Evolutionary conservation across 2,797 vertebrate species (phyloP).

Genomic region (Megaceryle alcyon): DNA sequence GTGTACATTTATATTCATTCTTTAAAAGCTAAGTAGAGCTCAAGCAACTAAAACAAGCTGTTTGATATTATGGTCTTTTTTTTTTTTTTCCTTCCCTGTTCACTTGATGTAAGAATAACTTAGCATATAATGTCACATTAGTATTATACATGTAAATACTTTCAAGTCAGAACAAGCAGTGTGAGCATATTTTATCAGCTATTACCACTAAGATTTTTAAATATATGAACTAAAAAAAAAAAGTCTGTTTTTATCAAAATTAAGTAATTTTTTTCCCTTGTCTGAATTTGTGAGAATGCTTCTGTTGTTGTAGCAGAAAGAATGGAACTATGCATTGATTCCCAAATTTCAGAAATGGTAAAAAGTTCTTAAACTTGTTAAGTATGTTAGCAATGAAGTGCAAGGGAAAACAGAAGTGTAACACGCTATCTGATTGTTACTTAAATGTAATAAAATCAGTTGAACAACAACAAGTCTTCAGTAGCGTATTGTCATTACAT

Average conservation of each 20-base stretch:
- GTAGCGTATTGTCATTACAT: neutral
- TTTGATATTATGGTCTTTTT: neutral
- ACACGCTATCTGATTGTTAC: neutral
- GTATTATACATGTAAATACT: conserved; percentile 49
- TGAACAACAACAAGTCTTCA: neutral
- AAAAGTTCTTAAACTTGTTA: neutral
- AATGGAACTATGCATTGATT: neutral
- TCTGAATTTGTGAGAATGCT: neutral
- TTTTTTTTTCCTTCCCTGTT: neutral
- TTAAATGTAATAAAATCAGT: neutral
- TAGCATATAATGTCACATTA: conserved; percentile 30
- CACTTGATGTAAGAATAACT: conserved; percentile 1
- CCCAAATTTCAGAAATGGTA: no score
- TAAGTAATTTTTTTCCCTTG: neutral
- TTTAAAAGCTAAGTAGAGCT: conserved; percentile 33
- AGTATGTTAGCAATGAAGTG: neutral
- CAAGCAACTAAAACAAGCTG: conserved; percentile 42
- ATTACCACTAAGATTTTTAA: conserved; percentile 10
- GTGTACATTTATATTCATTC: conserved; percentile 32
- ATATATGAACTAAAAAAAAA: neutral
- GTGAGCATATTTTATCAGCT: conserved; percentile 38
- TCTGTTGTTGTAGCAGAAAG: neutral
- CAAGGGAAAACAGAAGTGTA: neutral
- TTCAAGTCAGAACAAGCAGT: conserved; percentile 9
- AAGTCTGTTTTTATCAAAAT: neutral